These are phyloP conservation scores for Tanypteryx hageni DNA, from an alignment of 2,888 invertebrate genomes.

Conservation along the genomic window DNA sequence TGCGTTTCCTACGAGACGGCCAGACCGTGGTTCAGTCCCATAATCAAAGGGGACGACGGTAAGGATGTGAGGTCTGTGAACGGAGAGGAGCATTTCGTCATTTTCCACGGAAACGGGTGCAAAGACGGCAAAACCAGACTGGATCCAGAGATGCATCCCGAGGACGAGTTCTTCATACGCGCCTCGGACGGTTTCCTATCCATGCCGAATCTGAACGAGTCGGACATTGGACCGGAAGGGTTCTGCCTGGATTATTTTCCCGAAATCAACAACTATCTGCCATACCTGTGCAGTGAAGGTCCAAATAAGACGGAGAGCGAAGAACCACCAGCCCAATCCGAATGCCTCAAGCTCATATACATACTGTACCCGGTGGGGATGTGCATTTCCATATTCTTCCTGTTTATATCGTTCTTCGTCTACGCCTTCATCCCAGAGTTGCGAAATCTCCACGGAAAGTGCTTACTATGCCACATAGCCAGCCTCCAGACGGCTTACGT, in stretches of 20 bases:
- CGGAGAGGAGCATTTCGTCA: background rate
- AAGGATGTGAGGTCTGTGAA: background rate
- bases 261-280: background rate
- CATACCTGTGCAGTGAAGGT: background rate
- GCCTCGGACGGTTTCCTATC: background rate
- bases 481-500: constrained; percentile 71
- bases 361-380: constrained; percentile 69
- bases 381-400: constrained; percentile 72
- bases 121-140: background rate
- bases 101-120: background rate
- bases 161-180: background rate
- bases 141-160: background rate
- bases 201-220: background rate
- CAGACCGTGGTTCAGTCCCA: background rate
- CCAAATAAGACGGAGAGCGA: background rate
- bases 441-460: constrained; percentile 73
- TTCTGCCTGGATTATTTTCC: background rate
- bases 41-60: background rate
- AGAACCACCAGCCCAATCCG: background rate
- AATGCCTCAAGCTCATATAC: background rate
- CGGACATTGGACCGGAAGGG: background rate
- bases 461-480: constrained; percentile 72
- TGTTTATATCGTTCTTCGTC: constrained; percentile 72
- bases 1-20: background rate
- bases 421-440: constrained; percentile 73